Base-by-base conservation (phyloP, 2,113 vertebrate species). In the Argyrosomus japonicus region DNA sequence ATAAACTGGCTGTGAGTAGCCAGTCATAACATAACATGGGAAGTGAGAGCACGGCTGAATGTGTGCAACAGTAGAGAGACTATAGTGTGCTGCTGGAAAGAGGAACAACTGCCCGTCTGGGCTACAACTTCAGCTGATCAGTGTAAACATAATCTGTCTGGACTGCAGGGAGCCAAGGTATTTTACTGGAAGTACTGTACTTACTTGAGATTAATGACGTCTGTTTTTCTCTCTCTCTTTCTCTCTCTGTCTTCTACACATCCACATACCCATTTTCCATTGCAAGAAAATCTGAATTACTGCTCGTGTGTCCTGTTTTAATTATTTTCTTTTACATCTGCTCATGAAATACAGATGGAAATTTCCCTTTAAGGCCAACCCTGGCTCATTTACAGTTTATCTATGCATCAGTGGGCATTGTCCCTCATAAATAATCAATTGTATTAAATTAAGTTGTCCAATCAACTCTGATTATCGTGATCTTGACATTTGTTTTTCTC, bases 171-270 rank as follows among this genome's bases (percentile, higher is more conserved):
- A 54, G 75, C 53, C 68, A 72, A 21, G 5, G 9, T 56, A 43
- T 69, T 78, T 87, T 73, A 84, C 71, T 84, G 84, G 75, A 82
- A 82, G 57, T 51, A 68, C 61, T 80, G 60, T 70, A 69, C 77
- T 69, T 56, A 81, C 43, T 65, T 75, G 18, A 72, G 75, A 76
- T 72, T 76, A 50, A 76, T 79, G 73, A 67, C 25, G 27, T 68
- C n/a, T 71, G 47, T 12, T 13, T 54, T 21, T 79, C 43, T 56
- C 40, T 54, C 25, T 47, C 29, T 53, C 14, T 19, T 1, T 54
- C 14, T 6, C 23, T 45, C n/a, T 47, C 2, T n/a, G 6, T 63
- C 4, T 36, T 36, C 6, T 27, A 17, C 58, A 17, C 11, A n/a
- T 25, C 21, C 36, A 78, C 32, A 51, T 32, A 19, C 2, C 4